Evolutionary conservation across 2,797 vertebrate species (phyloP).

Genomic region (Buceros bicornis): DNA sequence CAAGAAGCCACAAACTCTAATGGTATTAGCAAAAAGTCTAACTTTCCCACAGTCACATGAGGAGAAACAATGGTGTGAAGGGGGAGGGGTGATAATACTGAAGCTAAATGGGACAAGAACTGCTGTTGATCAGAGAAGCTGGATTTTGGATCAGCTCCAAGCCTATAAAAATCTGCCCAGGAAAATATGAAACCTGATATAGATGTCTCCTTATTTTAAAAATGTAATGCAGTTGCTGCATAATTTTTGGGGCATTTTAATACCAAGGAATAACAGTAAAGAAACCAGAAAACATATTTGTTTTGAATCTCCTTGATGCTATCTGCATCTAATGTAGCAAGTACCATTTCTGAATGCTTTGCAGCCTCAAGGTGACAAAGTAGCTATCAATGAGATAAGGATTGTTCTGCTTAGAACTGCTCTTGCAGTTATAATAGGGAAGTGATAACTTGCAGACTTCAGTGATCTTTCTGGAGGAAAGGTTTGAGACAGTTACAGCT

Average conservation of each 20-base stretch:
- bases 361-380: constrained; percentile 29
- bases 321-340: background rate
- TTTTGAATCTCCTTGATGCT: background rate
- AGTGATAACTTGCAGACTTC: constrained; percentile 51
- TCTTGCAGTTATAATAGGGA: constrained; percentile 26
- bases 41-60: constrained; percentile 47
- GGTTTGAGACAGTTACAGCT: constrained; percentile 46
- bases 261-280: background rate
- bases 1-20: constrained; percentile 25
- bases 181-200: background rate
- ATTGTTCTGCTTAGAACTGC: constrained; percentile 10
- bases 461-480: constrained; percentile 13
- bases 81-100: background rate
- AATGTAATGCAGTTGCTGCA: background rate
- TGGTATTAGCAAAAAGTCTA: constrained; percentile 20
- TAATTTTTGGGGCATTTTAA: background rate
- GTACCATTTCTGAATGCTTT: constrained; percentile 1
- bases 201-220: background rate
- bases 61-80: constrained; percentile 29
- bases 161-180: background rate
- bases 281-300: background rate
- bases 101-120: constrained; percentile 20
- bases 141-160: constrained; percentile 43
- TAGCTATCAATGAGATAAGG: constrained; percentile 38
- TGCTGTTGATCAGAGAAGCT: background rate